Percentiles rank a stretch among this genome's conserved stretches.
phyloP scores from a whole-genome alignment of 2,888 invertebrate genomes.

The Orthonychiurus folsomi region DNA sequence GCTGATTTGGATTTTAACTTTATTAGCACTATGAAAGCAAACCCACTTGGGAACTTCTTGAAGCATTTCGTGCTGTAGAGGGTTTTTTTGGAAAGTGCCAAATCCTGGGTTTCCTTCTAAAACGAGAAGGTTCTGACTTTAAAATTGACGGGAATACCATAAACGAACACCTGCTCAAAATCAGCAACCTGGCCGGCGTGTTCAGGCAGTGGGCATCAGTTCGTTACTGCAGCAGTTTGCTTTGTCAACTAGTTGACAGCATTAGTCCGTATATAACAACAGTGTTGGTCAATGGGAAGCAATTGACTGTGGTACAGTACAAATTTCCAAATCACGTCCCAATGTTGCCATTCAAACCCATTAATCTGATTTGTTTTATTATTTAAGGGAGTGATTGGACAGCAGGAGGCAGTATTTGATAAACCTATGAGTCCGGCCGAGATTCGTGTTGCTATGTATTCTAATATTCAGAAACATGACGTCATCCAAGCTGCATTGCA shows the following conservation, averaged over 20 bases:
- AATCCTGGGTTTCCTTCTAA: conserved; percentile 69
- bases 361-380: conserved; percentile 48
- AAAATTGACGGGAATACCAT: conserved; percentile 47
- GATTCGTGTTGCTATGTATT: conserved; percentile 85
- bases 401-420: conserved; percentile 91
- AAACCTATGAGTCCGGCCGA: conserved; percentile 95
- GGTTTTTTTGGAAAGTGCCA: conserved; percentile 73
- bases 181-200: conserved; percentile 77
- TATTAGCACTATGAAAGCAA: conserved; percentile 45
- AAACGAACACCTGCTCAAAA: conserved; percentile 57
- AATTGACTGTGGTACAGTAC: conserved; percentile 51
- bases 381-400: conserved; percentile 88
- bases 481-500: conserved; percentile 85
- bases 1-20: too few relatives aligned
- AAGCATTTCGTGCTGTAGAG: conserved; percentile 58
- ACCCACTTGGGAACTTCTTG: conserved; percentile 64
- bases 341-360: conserved; percentile 8
- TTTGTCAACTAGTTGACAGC: conserved; percentile 92
- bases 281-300: conserved; percentile 94
- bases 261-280: conserved; percentile 97
- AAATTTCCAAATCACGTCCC: not conserved
- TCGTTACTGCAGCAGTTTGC: conserved; percentile 84
- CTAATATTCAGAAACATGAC: conserved; percentile 78
- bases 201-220: conserved; percentile 86
- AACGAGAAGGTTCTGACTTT: conserved; percentile 70